Evolutionary conservation across 2,113 vertebrate genomes (phyloP), one percentile per base, ranked within the genome.

Genomic region (Canis aureus): DNA sequence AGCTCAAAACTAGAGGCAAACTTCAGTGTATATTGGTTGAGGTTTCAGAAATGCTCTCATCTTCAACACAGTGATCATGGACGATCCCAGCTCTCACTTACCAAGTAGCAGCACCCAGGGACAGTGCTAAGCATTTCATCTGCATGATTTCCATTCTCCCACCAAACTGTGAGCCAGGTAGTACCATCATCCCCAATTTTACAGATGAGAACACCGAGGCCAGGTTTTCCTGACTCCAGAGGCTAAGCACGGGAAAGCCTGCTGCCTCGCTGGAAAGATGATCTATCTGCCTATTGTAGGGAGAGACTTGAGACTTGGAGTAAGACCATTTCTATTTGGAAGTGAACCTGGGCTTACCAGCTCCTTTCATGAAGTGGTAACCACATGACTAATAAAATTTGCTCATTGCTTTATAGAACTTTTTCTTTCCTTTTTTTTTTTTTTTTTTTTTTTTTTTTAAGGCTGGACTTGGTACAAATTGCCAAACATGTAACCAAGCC

Each of bases 381-480:
- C n/a, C 29, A 85, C 1, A 10, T 22, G 43, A 51, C 22, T 53
- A 32, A 27, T 62, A 66, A 83, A 79, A 80, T 51, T 51, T 86
- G 19, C 55, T 81, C 38, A 8, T 10, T 80, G 15, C 35, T 85
- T 86, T 79, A 85, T 20, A 89, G 35, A 83, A 57, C 23, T 69
- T 57, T 62, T 43, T 7, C 43, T 43, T 43, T 43, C 6, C 43
- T 43, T 43, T 43, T 74, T 20, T 94, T n/a, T 20, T 35, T 35
- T 35, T n/a, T 20, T 35, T 35, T 35, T 35, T 51, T 25, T 94
- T n/a, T 20, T 57, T 69, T 85, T 64, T 78, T 3, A 79, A 94
- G 69, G 13, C 13, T 67, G 11, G 76, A 88, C 55, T 92, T 86
- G 27, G 76, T 59, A 71, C 29, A 94, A 80, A 95, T 74, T 83